phyloP scores from a whole-genome alignment of 2,113 vertebrate species.

The Eurystomus gularis region DNA sequence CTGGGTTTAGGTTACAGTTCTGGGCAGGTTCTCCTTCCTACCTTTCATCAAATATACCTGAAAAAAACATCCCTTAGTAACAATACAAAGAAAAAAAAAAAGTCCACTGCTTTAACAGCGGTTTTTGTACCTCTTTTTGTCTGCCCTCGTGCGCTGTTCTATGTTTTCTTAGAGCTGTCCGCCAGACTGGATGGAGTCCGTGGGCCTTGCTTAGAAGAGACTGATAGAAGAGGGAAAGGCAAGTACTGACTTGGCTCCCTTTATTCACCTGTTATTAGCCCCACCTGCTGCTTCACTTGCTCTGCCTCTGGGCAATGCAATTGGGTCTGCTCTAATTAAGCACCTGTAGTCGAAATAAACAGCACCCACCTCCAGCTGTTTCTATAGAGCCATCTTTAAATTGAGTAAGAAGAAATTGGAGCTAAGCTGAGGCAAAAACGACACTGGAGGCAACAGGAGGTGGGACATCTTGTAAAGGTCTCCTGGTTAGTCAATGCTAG shows the following conservation, averaged over 20 bases:
- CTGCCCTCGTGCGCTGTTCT: neutral
- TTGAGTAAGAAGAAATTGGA: neutral
- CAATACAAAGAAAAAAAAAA: too few species aligned
- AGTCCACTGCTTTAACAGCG: fast-evolving
- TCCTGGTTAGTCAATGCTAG: too few species aligned
- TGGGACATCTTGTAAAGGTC: too few species aligned
- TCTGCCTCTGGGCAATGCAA: neutral
- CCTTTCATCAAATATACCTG: neutral
- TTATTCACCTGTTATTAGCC: neutral
- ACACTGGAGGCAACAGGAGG: too few species aligned
- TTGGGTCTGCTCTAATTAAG: neutral
- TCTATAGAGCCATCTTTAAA: neutral
- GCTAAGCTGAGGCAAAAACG: neutral
- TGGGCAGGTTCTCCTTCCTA: neutral
- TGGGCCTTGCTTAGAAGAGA: neutral
- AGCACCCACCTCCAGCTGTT: neutral
- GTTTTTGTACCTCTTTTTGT: neutral
- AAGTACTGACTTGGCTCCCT: neutral
- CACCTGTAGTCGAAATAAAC: neutral
- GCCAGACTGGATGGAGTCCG: fast-evolving
- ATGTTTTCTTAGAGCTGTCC: neutral
- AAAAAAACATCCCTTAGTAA: neutral
- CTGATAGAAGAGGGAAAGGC: neutral
- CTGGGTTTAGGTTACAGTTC: neutral
- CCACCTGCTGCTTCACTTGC: fast-evolving